phyloP scores from a whole-genome alignment of 2,797 vertebrate genomes.

The Amphiprion clarkii region DNA sequence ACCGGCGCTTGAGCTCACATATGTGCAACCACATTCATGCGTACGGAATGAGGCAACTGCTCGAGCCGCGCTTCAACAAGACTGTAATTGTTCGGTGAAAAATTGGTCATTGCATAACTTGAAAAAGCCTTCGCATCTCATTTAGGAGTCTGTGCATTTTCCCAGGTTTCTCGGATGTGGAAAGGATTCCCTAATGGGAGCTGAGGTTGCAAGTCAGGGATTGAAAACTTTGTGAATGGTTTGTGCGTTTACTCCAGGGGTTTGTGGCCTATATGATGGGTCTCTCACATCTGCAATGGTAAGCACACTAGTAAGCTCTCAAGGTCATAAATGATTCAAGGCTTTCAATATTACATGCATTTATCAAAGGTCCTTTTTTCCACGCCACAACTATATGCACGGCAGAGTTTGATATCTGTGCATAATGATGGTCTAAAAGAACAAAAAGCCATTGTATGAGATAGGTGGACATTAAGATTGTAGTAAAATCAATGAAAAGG shows the following conservation, averaged over 20 bases:
- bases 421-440: constrained; percentile 4
- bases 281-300: constrained; percentile 45
- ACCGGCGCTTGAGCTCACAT: constrained; percentile 24
- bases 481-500: neutral
- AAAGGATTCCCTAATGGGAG: constrained; percentile 24
- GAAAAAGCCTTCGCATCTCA: neutral
- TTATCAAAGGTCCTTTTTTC: constrained; percentile 61
- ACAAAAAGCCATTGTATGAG: neutral
- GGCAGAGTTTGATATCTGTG: constrained; percentile 37
- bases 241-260: constrained; percentile 40
- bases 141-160: constrained; percentile 5
- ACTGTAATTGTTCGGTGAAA: constrained; percentile 19
- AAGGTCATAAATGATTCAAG: constrained; percentile 70
- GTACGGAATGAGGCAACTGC: neutral
- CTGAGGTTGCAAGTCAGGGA: constrained; percentile 23
- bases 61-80: neutral
- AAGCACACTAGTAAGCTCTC: constrained; percentile 52
- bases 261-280: constrained; percentile 40
- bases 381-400: constrained; percentile 22
- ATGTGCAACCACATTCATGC: constrained; percentile 33
- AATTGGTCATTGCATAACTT: neutral
- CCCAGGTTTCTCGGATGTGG: neutral
- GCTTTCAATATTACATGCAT: constrained; percentile 68
- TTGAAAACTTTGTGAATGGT: constrained; percentile 33
- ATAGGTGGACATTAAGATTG: neutral